phyloP scores from a whole-genome alignment of 2,797 vertebrate genomes.

The Gymnoscopelus braueri region DNA sequence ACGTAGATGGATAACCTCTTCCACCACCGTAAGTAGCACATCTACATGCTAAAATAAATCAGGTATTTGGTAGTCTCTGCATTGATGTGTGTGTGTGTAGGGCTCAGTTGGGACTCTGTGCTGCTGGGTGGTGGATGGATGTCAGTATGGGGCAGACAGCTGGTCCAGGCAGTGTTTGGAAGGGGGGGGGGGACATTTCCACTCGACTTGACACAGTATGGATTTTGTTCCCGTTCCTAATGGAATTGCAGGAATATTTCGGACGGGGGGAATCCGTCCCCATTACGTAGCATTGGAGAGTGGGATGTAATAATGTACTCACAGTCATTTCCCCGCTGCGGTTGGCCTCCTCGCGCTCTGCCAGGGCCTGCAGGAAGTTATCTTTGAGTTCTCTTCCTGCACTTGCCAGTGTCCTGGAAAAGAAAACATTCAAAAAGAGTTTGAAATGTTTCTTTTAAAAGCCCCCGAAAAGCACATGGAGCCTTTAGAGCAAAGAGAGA shows the following conservation, averaged over 20 bases:
- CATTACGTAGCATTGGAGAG: constrained; percentile 78
- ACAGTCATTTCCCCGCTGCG: constrained; percentile 84
- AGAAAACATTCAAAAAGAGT: constrained; percentile 73
- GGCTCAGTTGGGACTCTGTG: constrained; percentile 4
- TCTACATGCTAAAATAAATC: no score
- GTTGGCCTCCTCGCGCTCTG: constrained; percentile 87
- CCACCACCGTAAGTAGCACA: no score
- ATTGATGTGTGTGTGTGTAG: no score
- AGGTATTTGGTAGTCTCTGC: no score
- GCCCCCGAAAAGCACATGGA: constrained; percentile 46
- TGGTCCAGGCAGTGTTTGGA: constrained; percentile 31
- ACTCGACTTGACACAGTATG: constrained; percentile 72
- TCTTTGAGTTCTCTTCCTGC: constrained; percentile 85
- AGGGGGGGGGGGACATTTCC: constrained; percentile 37
- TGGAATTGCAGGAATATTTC: constrained; percentile 75
- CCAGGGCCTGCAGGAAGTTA: constrained; percentile 87
- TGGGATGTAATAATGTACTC: constrained; percentile 83
- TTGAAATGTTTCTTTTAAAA: constrained; percentile 76
- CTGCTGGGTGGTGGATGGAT: constrained; percentile 26
- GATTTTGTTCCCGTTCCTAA: constrained; percentile 76
- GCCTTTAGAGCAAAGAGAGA: constrained; percentile 45
- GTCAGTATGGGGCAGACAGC: constrained; percentile 16
- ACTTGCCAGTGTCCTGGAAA: constrained; percentile 85
- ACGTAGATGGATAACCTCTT: no score
- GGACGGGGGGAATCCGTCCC: constrained; percentile 70